A percentile compares a stretch with the other conserved stretches of the same genome.
Conservation (phyloP, 2,113 vertebrate genomes). For the Trogon melanurus region DNA sequence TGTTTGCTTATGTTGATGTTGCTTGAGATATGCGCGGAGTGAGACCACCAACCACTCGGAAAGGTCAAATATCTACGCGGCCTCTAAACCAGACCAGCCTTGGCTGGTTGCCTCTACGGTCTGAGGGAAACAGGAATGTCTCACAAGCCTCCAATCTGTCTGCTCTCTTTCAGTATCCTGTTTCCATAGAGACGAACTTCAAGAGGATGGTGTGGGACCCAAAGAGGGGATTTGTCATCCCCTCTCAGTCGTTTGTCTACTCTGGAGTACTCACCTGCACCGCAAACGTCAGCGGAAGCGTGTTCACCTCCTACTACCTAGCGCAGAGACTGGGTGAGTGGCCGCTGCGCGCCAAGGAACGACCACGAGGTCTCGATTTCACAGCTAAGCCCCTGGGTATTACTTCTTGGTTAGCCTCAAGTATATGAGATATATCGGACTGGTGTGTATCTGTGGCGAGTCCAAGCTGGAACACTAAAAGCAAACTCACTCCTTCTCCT, state of each 20-base stretch:
- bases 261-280: constrained; percentile 66
- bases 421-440: background rate
- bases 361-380: background rate
- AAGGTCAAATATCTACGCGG: background rate
- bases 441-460: background rate
- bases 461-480: background rate
- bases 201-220: constrained; percentile 79
- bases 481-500: background rate
- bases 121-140: background rate
- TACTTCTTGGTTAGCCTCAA: background rate
- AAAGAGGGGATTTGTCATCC: constrained; percentile 81
- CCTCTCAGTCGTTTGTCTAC: constrained; percentile 20
- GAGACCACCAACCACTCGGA: background rate
- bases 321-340: constrained; percentile 78
- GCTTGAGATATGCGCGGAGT: background rate
- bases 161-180: constrained; percentile 36
- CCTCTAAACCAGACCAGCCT: background rate
- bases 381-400: background rate
- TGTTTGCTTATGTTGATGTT: background rate
- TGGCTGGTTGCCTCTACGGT: background rate
- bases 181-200: background rate
- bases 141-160: background rate
- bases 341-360: accelerated
- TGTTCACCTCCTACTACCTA: constrained; percentile 71
- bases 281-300: constrained; percentile 37